Evolutionary conservation across 2,888 invertebrate genomes (phyloP).

Genomic region (Stenodema calcarata): DNA sequence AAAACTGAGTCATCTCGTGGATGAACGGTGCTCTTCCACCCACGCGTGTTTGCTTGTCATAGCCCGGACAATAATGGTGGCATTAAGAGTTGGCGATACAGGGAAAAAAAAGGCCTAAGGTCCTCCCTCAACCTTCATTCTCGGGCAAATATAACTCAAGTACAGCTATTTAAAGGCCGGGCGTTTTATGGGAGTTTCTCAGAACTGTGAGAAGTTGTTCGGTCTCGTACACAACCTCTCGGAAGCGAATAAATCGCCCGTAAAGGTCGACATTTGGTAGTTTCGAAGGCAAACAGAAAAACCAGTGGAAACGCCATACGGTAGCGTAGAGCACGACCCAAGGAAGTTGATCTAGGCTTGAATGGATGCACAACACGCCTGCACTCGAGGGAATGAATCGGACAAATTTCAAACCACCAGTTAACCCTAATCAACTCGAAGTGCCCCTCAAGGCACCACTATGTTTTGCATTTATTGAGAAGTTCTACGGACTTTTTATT

Average conservation of each 20-base stretch:
- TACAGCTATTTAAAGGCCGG: background rate
- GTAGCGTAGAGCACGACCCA: too few relatives aligned
- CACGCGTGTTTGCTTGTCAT: background rate
- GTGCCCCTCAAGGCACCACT: too few relatives aligned
- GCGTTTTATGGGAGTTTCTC: background rate
- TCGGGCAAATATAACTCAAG: conserved; percentile 34
- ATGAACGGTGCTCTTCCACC: background rate
- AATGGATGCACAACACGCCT: too few relatives aligned
- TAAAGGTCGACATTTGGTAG: background rate
- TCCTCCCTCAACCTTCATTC: conserved; percentile 17
- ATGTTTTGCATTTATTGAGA: too few relatives aligned
- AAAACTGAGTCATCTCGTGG: conserved; percentile 39
- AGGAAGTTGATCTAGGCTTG: too few relatives aligned
- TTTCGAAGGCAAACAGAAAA: too few relatives aligned
- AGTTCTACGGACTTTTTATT: too few relatives aligned
- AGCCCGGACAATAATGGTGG: background rate
- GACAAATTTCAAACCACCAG: too few relatives aligned
- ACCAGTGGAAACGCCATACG: too few relatives aligned
- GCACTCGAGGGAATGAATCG: too few relatives aligned
- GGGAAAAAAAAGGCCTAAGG: background rate
- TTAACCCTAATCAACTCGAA: too few relatives aligned
- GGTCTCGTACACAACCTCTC: background rate
- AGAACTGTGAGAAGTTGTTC: background rate
- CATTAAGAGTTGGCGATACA: background rate
- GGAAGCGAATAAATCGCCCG: background rate